Evolutionary conservation across 2,113 vertebrate genomes (phyloP).

Genomic region (Cottus gobio): DNA sequence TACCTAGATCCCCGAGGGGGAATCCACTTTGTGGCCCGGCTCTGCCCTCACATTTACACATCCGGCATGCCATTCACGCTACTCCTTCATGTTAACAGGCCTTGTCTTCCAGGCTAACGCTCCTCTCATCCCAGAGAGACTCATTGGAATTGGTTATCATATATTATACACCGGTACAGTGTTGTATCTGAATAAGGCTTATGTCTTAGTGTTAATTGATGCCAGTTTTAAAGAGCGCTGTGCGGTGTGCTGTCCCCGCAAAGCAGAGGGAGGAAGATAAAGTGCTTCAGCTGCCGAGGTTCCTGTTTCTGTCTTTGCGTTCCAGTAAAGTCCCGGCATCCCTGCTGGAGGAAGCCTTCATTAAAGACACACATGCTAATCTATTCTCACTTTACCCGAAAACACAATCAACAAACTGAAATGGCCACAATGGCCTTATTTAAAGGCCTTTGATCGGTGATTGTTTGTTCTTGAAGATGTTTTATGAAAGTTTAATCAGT

Average conservation of each 20-base stretch:
- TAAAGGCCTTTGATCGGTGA: too few species aligned
- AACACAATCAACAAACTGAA: background rate
- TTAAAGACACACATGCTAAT: conserved; percentile 3
- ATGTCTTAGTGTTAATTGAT: conserved; percentile 56
- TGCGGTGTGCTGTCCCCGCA: background rate
- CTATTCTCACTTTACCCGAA: background rate
- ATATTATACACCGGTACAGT: conserved; percentile 11
- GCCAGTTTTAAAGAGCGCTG: conserved; percentile 26
- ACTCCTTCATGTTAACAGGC: conserved; percentile 44
- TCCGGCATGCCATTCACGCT: conserved; percentile 15
- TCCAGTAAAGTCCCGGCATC: background rate
- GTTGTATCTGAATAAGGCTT: conserved; percentile 23
- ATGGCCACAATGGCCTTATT: background rate
- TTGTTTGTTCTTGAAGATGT: too few species aligned
- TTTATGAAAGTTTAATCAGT: too few species aligned
- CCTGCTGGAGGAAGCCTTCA: background rate
- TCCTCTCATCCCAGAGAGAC: conserved; percentile 34
- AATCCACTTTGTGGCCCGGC: conserved; percentile 49
- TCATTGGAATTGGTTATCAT: conserved; percentile 38
- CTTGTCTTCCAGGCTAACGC: conserved; percentile 25
- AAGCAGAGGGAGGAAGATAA: conserved; percentile 6
- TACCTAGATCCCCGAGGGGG: conserved; percentile 57
- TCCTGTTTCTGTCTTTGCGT: background rate
- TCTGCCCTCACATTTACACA: conserved; percentile 50
- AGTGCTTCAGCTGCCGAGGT: background rate